A percentile compares a stretch with the other conserved stretches of the same genome.
phyloP scores from a whole-genome alignment of 2,113 vertebrate species.

The Conger conger region DNA sequence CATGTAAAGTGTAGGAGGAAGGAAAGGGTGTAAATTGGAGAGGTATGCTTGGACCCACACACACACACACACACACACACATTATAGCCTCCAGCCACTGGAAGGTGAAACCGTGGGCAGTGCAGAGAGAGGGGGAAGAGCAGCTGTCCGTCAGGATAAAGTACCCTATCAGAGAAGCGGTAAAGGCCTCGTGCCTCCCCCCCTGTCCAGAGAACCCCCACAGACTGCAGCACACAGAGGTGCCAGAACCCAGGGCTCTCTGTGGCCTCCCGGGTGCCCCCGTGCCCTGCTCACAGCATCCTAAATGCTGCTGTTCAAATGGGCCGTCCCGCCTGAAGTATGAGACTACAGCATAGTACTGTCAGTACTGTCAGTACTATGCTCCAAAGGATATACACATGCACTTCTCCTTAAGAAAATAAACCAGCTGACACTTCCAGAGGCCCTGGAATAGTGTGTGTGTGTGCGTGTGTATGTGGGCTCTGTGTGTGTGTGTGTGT shows the following conservation, averaged over 20 bases:
- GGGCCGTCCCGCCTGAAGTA: conserved; percentile 40
- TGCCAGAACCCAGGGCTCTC: conserved; percentile 50
- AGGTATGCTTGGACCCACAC: background rate
- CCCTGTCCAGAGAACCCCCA: background rate
- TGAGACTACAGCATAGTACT: conserved; percentile 46
- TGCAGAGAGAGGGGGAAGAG: background rate
- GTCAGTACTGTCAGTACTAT: too few species aligned
- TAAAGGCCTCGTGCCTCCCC: background rate
- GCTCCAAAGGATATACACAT: conserved; percentile 34
- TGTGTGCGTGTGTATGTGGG: too few species aligned
- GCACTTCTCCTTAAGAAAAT: conserved; percentile 54
- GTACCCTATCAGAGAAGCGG: too few species aligned
- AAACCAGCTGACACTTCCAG: conserved; percentile 49
- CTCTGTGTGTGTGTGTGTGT: too few species aligned
- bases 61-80: background rate
- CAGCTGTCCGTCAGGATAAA: background rate
- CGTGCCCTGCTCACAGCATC: conserved; percentile 48
- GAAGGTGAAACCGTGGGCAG: conserved; percentile 33
- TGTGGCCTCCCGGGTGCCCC: conserved; percentile 48
- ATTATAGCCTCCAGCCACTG: too few species aligned
- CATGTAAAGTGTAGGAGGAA: too few species aligned
- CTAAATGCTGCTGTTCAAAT: conserved; percentile 57
- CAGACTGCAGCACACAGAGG: conserved; percentile 46
- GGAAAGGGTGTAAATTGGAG: too few species aligned
- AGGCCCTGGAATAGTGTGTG: too few species aligned